Evolutionary conservation across 2,888 invertebrate genomes (phyloP).

Genomic region (Cistogaster globosa): DNA sequence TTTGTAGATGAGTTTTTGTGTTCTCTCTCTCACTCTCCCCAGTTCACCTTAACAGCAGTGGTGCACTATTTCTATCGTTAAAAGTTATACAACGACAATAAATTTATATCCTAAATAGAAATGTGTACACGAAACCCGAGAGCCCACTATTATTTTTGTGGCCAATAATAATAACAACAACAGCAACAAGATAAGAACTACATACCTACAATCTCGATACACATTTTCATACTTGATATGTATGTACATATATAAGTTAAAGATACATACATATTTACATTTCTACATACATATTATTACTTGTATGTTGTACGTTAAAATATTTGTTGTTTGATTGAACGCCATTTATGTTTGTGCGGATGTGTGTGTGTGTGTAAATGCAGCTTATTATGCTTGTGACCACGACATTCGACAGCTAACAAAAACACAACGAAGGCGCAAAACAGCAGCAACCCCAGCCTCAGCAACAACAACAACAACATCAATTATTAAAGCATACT

Average conservation of each 20-base stretch:
- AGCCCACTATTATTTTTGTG: constrained; percentile 49
- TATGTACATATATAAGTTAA: background rate
- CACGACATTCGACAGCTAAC: constrained; percentile 64
- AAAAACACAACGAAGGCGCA: constrained; percentile 54
- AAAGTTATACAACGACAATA: constrained; percentile 35
- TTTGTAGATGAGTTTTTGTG: background rate
- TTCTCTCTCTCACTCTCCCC: background rate
- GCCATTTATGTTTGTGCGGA: background rate
- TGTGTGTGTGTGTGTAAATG: background rate
- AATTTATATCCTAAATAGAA: constrained; percentile 36
- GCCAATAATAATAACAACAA: constrained; percentile 22
- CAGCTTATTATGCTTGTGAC: constrained; percentile 46
- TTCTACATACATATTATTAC: constrained; percentile 5
- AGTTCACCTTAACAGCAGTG: background rate
- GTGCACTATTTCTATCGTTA: constrained; percentile 12
- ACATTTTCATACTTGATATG: background rate
- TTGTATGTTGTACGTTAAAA: constrained; percentile 27
- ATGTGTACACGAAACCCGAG: constrained; percentile 25
- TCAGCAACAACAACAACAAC: constrained; percentile 52
- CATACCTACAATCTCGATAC: constrained; percentile 2
- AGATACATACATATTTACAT: too few species aligned
- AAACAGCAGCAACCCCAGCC: constrained; percentile 44
- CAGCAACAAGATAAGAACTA: constrained; percentile 10
- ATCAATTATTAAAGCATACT: constrained; percentile 64
- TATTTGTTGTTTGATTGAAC: constrained; percentile 50